Base-by-base conservation (phyloP, 92 coral and sea anemone genomes). In the Actinostola sp. region DNA sequence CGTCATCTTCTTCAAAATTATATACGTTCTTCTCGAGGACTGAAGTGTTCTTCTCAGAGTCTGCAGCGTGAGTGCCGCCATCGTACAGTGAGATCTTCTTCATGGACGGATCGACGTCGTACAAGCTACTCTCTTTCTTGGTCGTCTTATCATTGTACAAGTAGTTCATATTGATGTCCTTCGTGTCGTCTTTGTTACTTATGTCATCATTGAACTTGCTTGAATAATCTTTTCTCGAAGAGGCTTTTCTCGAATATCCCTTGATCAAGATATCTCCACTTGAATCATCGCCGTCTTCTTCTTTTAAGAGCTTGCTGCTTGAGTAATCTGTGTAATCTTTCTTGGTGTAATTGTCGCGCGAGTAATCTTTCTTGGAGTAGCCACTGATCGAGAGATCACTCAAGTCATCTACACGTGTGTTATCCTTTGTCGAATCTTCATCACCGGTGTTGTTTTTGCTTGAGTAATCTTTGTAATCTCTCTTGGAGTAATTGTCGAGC, bases 1-100 rank as follows among this genome's bases (percentile, higher is more conserved):
- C 63, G 17, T 53, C 59, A 25, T 53, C 59, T 16, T 57, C 74
- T 49, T 68, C 74, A 51, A 68, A 68, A 20, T 51, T 35, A 42
- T 50, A 68, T 1, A 52, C 34, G n/a, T 64, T 64, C 54, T 68
- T 68, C 30, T 33, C 34, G 19, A 31, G 32, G 16, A 27, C 1
- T 8, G 60, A 12, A 4, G 34, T 62, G 13, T 38, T 34, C 60
- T 30, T 49, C 17, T 35, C n/a, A n/a, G n/a, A n/a, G n/a, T n/a
- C n/a, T n/a, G n/a, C n/a, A n/a, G n/a, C n/a, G n/a, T n/a, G n/a
- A n/a, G n/a, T 1, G 50, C 28, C 60, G 29, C 21, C 54, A 17
- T 42, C 11, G 70, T 43, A 16, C 36, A 41, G 55, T 2, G 54
- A 15, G 41, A 43, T 32, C 33, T 48, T 48, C 59, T 48, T 66